Percentiles rank a stretch among this genome's conserved stretches.
phyloP scores from a whole-genome alignment of 2,113 vertebrate species.

The Solea senegalensis region DNA sequence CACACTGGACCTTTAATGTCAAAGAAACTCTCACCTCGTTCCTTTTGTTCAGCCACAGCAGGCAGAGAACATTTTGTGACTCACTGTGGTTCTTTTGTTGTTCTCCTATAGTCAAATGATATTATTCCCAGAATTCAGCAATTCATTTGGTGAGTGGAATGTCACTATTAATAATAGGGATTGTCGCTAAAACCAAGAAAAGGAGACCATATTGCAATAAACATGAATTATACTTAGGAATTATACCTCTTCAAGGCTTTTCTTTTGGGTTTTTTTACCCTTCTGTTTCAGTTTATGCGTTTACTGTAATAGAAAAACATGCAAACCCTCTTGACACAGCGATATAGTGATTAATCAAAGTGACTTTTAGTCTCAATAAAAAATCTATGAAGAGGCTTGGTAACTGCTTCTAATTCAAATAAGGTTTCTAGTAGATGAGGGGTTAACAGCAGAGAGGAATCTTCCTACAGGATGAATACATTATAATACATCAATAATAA shows the following conservation, averaged over 20 bases:
- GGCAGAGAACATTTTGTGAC: too few species aligned
- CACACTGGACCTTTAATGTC: too few species aligned
- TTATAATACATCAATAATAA: too few species aligned
- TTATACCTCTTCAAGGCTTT: background rate
- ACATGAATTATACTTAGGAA: background rate
- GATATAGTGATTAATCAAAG: constrained; percentile 3
- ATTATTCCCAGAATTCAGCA: too few species aligned
- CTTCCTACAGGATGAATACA: too few species aligned
- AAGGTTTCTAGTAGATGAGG: too few species aligned
- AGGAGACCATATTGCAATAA: background rate
- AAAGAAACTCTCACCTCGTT: background rate
- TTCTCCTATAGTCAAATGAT: too few species aligned
- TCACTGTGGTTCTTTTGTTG: background rate
- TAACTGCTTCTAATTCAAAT: background rate
- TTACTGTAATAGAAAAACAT: too few species aligned
- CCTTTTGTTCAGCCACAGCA: background rate
- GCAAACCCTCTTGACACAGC: constrained; percentile 4
- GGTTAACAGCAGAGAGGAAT: too few species aligned
- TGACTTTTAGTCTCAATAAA: background rate
- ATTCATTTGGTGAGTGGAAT: too few species aligned
- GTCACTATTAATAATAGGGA: background rate
- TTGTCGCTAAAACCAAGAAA: background rate
- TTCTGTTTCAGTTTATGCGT: background rate
- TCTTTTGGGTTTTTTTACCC: background rate
- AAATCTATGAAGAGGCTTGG: constrained; percentile 1